These are phyloP conservation scores for Ypsolopha sequella DNA, from an alignment of 2,888 invertebrate species.

Conservation along the genomic window DNA sequence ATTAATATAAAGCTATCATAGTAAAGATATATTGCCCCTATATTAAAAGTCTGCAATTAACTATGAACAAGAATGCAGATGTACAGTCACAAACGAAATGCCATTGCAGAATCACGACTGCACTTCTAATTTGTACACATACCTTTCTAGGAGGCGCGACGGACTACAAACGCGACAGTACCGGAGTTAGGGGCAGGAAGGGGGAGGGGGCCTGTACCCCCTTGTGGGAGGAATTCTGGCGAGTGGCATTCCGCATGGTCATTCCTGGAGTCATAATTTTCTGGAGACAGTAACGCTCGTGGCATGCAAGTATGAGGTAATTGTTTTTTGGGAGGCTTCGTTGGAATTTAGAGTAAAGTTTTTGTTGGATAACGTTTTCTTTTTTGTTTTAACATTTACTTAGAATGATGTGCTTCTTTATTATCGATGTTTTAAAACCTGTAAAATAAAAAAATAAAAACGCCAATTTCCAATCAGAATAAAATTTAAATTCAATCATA, in stretches of 20 bases:
- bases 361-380: neutral
- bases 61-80: neutral
- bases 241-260: conserved; percentile 61
- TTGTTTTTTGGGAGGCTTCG: conserved; percentile 29
- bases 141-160: conserved; percentile 25
- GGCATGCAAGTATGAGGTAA: conserved; percentile 20
- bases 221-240: conserved; percentile 34
- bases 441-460: no score
- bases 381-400: neutral
- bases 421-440: no score
- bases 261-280: conserved; percentile 59
- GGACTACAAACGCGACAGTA: neutral
- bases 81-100: conserved; percentile 14
- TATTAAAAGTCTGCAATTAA: no score
- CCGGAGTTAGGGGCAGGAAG: conserved; percentile 1
- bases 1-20: no score
- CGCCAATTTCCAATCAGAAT: no score
- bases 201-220: conserved; percentile 15
- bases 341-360: neutral
- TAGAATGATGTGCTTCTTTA: no score
- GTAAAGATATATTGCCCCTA: no score
- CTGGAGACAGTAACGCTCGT: conserved; percentile 20
- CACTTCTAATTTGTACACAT: conserved; percentile 46
- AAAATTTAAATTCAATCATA: no score
- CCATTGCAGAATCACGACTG: conserved; percentile 26